Evolutionary conservation across 2,888 invertebrate species (phyloP).

Genomic region (Brachyopa scutellaris): DNA sequence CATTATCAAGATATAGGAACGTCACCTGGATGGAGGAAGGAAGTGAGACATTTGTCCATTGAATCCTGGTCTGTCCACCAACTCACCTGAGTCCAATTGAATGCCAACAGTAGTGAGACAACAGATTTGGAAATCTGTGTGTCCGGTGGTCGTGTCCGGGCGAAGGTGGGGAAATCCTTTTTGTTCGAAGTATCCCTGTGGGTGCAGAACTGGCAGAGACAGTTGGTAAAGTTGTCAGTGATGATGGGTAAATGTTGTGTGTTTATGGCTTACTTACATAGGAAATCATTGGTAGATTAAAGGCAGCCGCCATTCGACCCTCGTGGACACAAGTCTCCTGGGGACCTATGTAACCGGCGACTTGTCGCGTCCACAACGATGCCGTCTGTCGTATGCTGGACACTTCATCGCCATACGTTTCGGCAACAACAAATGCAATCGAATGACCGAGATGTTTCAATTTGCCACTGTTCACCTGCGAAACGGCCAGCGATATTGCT

Average conservation of each 20-base stretch:
- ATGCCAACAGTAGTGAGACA: slow-evolving; percentile 90
- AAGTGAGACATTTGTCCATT: slow-evolving; percentile 14
- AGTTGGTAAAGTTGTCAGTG: neutral
- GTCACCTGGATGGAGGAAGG: slow-evolving; percentile 85
- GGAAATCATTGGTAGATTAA: slow-evolving; percentile 97
- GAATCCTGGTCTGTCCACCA: neutral
- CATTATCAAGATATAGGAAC: slow-evolving; percentile 91
- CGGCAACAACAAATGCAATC: slow-evolving; percentile 91
- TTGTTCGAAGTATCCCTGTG: slow-evolving; percentile 95
- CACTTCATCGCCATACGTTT: slow-evolving; percentile 95
- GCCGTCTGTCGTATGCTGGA: slow-evolving; percentile 93
- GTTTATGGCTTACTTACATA: slow-evolving; percentile 88
- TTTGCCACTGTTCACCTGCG: slow-evolving; percentile 88
- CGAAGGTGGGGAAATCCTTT: slow-evolving; percentile 93
- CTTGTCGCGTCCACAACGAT: slow-evolving; percentile 90
- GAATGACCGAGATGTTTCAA: slow-evolving; percentile 86
- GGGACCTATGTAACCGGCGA: slow-evolving; percentile 94
- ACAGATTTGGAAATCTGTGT: slow-evolving; percentile 97
- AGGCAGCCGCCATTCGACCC: slow-evolving; percentile 95
- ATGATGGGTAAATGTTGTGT: neutral
- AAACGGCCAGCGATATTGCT: slow-evolving; percentile 93
- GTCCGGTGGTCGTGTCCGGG: slow-evolving; percentile 94
- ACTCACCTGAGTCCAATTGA: slow-evolving; percentile 94
- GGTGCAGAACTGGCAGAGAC: slow-evolving; percentile 89
- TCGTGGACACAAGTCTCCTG: slow-evolving; percentile 93